Percentiles rank a stretch among this genome's conserved stretches.
phyloP scores from a whole-genome alignment of 2,113 vertebrate species.

The Tamias sibiricus region DNA sequence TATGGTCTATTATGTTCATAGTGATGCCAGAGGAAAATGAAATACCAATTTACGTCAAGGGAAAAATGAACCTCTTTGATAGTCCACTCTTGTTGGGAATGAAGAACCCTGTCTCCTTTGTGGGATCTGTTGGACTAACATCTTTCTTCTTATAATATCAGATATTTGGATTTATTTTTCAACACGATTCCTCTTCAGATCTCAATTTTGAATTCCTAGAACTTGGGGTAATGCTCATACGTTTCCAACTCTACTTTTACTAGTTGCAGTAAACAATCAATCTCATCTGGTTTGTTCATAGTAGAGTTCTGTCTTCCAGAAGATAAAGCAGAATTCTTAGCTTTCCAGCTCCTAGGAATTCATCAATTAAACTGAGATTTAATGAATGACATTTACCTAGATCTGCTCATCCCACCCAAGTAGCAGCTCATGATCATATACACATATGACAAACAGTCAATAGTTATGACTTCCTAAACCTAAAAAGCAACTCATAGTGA shows the following conservation, averaged over 20 bases:
- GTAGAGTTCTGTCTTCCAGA: neutral
- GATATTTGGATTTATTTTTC: neutral
- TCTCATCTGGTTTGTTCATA: neutral
- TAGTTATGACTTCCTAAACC: neutral
- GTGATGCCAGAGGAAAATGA: conserved; percentile 67
- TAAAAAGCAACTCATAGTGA: neutral
- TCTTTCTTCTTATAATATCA: neutral
- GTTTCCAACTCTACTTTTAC: neutral
- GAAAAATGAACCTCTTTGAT: conserved; percentile 66
- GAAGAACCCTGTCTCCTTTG: neutral
- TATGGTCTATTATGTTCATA: conserved; percentile 43
- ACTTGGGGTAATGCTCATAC: neutral
- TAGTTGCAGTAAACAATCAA: neutral
- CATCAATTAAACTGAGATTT: neutral
- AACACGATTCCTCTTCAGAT: neutral
- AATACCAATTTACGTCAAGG: conserved; percentile 36
- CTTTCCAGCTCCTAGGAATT: neutral
- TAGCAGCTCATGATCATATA: neutral
- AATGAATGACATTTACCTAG: neutral
- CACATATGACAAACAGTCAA: neutral
- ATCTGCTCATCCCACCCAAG: neutral
- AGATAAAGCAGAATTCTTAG: neutral
- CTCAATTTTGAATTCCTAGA: neutral
- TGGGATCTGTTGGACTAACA: neutral
- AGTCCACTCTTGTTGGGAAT: conserved; percentile 69